Evolutionary conservation across 1,140 invertebrate genomes (phyloP), one percentile per base, ranked within the genome.

Genomic region (Notospermus geniculatus): DNA sequence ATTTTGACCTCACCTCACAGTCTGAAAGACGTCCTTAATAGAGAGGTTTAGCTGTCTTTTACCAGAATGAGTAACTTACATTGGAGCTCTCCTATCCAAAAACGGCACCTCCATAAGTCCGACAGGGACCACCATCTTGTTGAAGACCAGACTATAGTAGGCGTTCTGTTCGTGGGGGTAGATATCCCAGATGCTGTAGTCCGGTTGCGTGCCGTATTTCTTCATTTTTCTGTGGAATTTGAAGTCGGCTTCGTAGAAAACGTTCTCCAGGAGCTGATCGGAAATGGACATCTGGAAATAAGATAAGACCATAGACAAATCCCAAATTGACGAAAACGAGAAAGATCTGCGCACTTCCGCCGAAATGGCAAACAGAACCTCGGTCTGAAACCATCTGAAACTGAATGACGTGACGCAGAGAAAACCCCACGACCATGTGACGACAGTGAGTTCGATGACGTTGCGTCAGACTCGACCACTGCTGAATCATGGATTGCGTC

Each of bases 91-190:
- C 1, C 57, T n/a, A 53, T 66, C 46, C 43, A 58, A 75, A 28
- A 75, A 71, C 17, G 62, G 61, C 2, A 29, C 36, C 60, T 74
- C 66, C 27, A 74, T 50, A n/a, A 75, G 64, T 2, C 68, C 73
- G 41, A 66, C 64, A 9, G 67, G 60, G 22, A 66, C 39, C 1
- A 60, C 57, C 9, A 75, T 70, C 11, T 66, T 60, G 58, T 77
- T 75, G 43, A 65, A 67, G 15, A 59, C 28, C 15, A 69, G 59
- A 30, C 62, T 62, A 46, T 75, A 77, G 58, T 71, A 74, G 0
- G 72, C 75, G 60, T 77, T 77, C 17, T 71, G 68, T 50, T 64
- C 60, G 19, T 53, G 55, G 1, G 75, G 72, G 2, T 15, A 45
- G 70, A 76, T 71, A 17, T 39, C 25, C 75, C 75, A 77, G 39